Evolutionary conservation across 1,140 invertebrate species (phyloP).

Genomic region (Hydropsyche tenuis): DNA sequence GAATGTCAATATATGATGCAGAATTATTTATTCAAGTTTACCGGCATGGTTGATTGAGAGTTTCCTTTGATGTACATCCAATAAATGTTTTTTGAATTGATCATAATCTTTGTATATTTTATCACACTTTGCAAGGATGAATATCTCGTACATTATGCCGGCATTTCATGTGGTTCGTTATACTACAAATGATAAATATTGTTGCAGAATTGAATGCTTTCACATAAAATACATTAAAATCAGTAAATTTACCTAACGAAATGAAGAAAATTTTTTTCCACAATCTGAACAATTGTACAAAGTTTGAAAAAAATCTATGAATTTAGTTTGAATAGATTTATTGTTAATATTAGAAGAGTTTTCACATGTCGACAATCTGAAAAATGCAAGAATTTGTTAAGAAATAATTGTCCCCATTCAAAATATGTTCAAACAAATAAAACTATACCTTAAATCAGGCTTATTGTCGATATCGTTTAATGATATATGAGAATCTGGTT

Average conservation of each 20-base stretch:
- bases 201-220: too few relatives aligned
- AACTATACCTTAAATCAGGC: constrained; percentile 16
- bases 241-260: constrained; percentile 18
- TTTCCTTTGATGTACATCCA: constrained; percentile 32
- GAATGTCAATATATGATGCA: too few relatives aligned
- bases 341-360: background rate
- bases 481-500: constrained; percentile 7
- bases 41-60: too few relatives aligned
- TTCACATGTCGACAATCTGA: too few relatives aligned
- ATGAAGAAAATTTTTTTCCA: constrained; percentile 35
- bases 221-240: too few relatives aligned
- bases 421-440: background rate
- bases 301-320: constrained; percentile 22
- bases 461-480: background rate
- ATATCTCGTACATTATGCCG: constrained; percentile 24
- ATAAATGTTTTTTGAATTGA: constrained; percentile 36
- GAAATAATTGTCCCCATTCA: too few relatives aligned
- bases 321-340: constrained; percentile 39
- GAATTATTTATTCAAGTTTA: too few relatives aligned
- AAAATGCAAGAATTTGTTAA: too few relatives aligned
- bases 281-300: constrained; percentile 41
- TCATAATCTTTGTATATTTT: constrained; percentile 31
- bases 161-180: constrained; percentile 40
- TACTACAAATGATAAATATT: constrained; percentile 35
- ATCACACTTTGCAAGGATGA: constrained; percentile 36